Percentiles rank a stretch among this genome's conserved stretches.
Evolutionary conservation across 2,888 invertebrate species (phyloP).

Genomic region (Micoletzkya japonica): DNA sequence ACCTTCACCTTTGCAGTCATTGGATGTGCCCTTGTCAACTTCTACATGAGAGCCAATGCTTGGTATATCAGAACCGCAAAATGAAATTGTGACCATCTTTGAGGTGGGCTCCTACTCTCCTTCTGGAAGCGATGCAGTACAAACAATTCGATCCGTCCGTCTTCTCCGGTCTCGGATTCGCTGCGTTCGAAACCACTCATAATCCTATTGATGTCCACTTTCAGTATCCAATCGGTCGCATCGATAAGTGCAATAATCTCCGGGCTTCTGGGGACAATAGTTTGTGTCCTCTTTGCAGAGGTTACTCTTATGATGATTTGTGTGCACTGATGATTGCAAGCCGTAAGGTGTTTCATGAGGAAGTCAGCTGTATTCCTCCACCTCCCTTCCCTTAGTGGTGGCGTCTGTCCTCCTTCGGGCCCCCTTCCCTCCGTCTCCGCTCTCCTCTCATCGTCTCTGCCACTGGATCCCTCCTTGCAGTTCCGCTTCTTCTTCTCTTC

Average conservation of each 20-base stretch:
- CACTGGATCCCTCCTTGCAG: neutral
- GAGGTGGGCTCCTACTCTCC: constrained; percentile 13
- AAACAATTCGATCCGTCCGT: constrained; percentile 4
- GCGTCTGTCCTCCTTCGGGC: neutral
- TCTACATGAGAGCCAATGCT: constrained; percentile 2
- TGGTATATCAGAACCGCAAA: neutral
- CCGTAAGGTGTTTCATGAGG: too few relatives aligned
- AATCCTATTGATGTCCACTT: neutral
- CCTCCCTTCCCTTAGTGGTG: neutral
- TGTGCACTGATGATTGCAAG: too few relatives aligned
- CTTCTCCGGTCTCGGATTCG: constrained; percentile 7
- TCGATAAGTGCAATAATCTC: neutral
- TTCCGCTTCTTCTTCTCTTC: neutral
- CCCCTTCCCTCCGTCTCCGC: neutral
- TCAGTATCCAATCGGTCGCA: neutral
- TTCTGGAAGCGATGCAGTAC: constrained; percentile 21
- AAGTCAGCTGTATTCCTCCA: neutral
- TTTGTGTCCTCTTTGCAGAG: constrained; percentile 4
- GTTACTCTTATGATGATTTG: neutral
- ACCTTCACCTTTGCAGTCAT: neutral
- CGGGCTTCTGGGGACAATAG: neutral
- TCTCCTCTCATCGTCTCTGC: neutral
- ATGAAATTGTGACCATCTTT: neutral
- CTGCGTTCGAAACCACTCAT: neutral
- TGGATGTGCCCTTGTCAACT: neutral